Percentiles rank a stretch among this genome's conserved stretches.
These are phyloP conservation scores for Operophtera brumata DNA, from an alignment of 2,888 invertebrate genomes.

Conservation along the genomic window DNA sequence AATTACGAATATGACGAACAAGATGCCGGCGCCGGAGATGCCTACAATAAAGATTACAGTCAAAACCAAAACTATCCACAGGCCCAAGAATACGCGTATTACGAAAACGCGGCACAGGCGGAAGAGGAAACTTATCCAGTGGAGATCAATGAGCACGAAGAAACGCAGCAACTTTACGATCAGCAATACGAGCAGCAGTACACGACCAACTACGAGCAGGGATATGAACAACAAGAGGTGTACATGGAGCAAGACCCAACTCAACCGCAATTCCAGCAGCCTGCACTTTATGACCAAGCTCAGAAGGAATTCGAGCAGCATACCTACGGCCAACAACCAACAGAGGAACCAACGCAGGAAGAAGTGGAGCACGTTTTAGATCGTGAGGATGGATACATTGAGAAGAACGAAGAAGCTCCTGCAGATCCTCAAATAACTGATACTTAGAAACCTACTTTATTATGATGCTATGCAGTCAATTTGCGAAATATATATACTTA, in stretches of 20 bases:
- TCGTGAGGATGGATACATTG: slow-evolving; percentile 13
- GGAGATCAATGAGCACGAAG: slow-evolving; percentile 57
- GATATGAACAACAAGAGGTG: slow-evolving; percentile 34
- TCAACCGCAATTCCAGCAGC: slow-evolving; percentile 25
- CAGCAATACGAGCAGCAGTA: slow-evolving; percentile 63
- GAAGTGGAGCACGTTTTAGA: slow-evolving; percentile 17
- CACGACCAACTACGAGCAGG: slow-evolving; percentile 31
- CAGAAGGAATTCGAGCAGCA: slow-evolving; percentile 29
- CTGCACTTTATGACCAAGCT: slow-evolving; percentile 22
- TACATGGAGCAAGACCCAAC: slow-evolving; percentile 27
- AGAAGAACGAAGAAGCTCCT: slow-evolving; percentile 1
- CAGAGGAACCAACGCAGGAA: slow-evolving; percentile 12
- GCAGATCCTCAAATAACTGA: neutral
- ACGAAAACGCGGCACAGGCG: slow-evolving; percentile 43
- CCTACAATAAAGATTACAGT: slow-evolving; percentile 36
- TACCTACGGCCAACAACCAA: slow-evolving; percentile 15
- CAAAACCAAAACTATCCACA: slow-evolving; percentile 40
- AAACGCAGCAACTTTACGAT: slow-evolving; percentile 56
- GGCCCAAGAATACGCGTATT: slow-evolving; percentile 51
- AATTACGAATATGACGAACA: slow-evolving; percentile 41
- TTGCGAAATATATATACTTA: too few species aligned
- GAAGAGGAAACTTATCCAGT: slow-evolving; percentile 43
- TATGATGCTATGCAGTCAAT: too few species aligned
- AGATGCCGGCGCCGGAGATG: slow-evolving; percentile 28
- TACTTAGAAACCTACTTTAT: too few species aligned